Evolutionary conservation across 2,888 invertebrate genomes (phyloP), one percentile per base, ranked within the genome.

Genomic region (Amiota communis): DNA sequence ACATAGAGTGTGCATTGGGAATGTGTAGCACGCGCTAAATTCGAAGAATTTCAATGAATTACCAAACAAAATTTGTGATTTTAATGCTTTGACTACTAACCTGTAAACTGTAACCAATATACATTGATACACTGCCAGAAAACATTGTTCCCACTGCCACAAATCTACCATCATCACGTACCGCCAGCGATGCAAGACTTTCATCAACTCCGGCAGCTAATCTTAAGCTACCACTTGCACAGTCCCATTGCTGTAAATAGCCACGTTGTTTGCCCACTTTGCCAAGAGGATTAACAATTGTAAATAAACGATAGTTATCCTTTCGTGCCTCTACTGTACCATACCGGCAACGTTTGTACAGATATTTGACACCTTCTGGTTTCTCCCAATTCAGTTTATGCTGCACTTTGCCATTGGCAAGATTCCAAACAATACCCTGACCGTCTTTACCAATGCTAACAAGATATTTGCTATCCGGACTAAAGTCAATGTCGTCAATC

Each of bases 101-200:
- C 92, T 97, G 96, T 85, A 98, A 92, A 90, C 96, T 98, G 89
- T 97, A 98, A 64, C 97, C 95, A 78, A 97, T 93, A 86, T 96
- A 96, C 80, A 98, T 95, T 78, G 95, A 94, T 13, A 98, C 96
- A 81, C 95, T 96, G 67, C 98, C 98, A 73, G 95, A 95, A 86
- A 95, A 95, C 95, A 98, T 97, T 57, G 97, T 97, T 10, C 98
- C 98, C 15, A 97, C 93, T 72, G 96, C 97, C 1, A 98, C 92
- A 90, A 96, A 99, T 75, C 95, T 91, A 0, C 98, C 98, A 91
- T 98, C 97, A 88, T 97, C 96, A 74, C 97, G 92, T 46, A 96
- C 96, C 0, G 97, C 95, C 77, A 97, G 91, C 15, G 97, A 96
- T 4, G 96, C 94, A 48, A 97, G 90, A 74, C 95, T 93, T 90